These are phyloP conservation scores for Gasterosteus nipponicus DNA, from an alignment of 2,113 vertebrate species.

Conservation along the genomic window DNA sequence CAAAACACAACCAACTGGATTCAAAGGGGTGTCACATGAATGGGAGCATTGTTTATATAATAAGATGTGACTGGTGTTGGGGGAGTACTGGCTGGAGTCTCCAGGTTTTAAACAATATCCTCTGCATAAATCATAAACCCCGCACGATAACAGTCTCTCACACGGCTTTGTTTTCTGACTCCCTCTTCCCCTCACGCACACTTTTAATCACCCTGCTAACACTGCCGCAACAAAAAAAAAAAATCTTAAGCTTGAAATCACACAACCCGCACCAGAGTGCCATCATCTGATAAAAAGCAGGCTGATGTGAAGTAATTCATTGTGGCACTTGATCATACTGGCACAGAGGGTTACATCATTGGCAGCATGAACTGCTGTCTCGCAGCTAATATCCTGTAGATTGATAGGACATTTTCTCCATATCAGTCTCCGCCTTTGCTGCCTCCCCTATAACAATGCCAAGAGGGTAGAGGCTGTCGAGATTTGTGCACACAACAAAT, in stretches of 20 bases:
- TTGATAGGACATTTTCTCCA: conserved; percentile 74
- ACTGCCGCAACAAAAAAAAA: conserved; percentile 54
- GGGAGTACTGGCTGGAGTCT: conserved; percentile 12
- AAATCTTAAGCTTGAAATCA: conserved; percentile 68
- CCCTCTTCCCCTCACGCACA: conserved; percentile 34
- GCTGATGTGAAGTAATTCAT: conserved; percentile 75
- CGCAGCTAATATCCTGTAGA: conserved; percentile 77
- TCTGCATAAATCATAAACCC: conserved; percentile 48
- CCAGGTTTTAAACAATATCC: conserved; percentile 34
- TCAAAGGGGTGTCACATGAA: conserved; percentile 15
- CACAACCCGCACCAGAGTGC: conserved; percentile 67
- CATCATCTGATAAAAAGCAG: conserved; percentile 72
- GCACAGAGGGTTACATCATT: conserved; percentile 76
- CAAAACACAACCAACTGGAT: conserved; percentile 17
- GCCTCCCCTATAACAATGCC: conserved; percentile 69
- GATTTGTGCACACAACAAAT: conserved; percentile 64
- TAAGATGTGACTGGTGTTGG: conserved; percentile 8
- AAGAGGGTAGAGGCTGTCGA: conserved; percentile 65
- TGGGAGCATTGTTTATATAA: conserved; percentile 25
- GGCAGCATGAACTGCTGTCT: conserved; percentile 70
- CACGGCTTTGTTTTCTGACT: conserved; percentile 55
- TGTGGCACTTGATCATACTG: conserved; percentile 77
- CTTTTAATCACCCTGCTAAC: conserved; percentile 51
- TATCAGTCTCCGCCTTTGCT: conserved; percentile 62
- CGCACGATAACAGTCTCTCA: conserved; percentile 35